Conservation (phyloP, 1,140 invertebrate species). For the Dreissena polymorpha region DNA sequence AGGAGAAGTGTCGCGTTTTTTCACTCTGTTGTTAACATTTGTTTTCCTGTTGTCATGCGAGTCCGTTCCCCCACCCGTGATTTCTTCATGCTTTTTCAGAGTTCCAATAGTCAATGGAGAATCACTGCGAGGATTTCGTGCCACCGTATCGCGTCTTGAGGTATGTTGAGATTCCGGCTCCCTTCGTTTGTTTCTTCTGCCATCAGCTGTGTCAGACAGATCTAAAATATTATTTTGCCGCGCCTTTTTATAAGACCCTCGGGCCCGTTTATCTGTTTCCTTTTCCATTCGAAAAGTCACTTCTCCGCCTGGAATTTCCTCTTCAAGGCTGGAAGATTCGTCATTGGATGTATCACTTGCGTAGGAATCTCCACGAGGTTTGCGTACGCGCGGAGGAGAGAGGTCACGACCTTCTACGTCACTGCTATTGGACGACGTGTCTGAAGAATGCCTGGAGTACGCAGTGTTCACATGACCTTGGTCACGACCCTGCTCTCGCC, state of each 20-base stretch:
- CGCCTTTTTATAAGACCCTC: slow-evolving; percentile 30
- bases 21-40: slow-evolving; percentile 18
- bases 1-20: slow-evolving; percentile 35
- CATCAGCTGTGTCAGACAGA: background rate
- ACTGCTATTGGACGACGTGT: slow-evolving; percentile 33
- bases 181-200: slow-evolving; percentile 22
- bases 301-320: slow-evolving; percentile 5
- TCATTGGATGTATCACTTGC: slow-evolving; percentile 45
- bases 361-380: slow-evolving; percentile 8
- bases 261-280: slow-evolving; percentile 28
- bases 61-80: slow-evolving; percentile 14
- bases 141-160: slow-evolving; percentile 36
- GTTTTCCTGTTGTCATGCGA: slow-evolving; percentile 23
- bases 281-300: slow-evolving; percentile 31
- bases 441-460: slow-evolving; percentile 28
- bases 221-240: slow-evolving; percentile 23
- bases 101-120: slow-evolving; percentile 44
- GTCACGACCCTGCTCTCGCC: slow-evolving; percentile 12
- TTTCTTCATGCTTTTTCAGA: slow-evolving; percentile 44
- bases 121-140: slow-evolving; percentile 51
- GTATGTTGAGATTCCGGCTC: slow-evolving; percentile 36
- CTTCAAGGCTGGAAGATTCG: slow-evolving; percentile 47
- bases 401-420: slow-evolving; percentile 46
- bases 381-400: slow-evolving; percentile 38
- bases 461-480: slow-evolving; percentile 38